Percentiles rank a stretch among this genome's conserved stretches.
These are phyloP conservation scores for Ia io DNA, from an alignment of 2,113 vertebrate species.

Conservation along the genomic window DNA sequence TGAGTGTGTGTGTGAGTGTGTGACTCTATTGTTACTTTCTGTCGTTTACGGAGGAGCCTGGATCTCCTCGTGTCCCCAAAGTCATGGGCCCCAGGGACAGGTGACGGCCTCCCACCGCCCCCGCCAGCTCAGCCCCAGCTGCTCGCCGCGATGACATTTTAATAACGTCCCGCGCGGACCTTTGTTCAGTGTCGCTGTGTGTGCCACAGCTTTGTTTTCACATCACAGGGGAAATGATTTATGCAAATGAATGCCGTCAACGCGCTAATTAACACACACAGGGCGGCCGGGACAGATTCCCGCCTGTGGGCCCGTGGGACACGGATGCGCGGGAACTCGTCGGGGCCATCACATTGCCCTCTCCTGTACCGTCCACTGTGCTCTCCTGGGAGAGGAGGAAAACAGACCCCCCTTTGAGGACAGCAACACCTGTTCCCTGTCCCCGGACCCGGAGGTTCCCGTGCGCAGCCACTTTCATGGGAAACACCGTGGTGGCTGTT, in stretches of 20 bases:
- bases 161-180: conserved; percentile 75
- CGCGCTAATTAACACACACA: conserved; percentile 58
- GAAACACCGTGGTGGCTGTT: neutral
- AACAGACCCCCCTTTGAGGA: neutral
- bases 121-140: conserved; percentile 68
- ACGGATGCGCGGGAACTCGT: conserved; percentile 8
- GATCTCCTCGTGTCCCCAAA: conserved; percentile 64
- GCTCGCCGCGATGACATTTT: conserved; percentile 74
- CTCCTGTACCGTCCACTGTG: conserved; percentile 14
- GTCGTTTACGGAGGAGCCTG: conserved; percentile 63
- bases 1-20: too few species aligned
- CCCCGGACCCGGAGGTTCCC: neutral
- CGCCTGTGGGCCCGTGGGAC: neutral
- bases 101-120: conserved; percentile 66
- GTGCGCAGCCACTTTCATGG: neutral
- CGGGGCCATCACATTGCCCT: conserved; percentile 23
- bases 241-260: conserved; percentile 66
- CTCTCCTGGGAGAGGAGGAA: neutral
- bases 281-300: conserved; percentile 12
- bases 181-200: conserved; percentile 70
- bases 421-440: neutral
- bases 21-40: conserved; percentile 57
- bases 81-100: conserved; percentile 45
- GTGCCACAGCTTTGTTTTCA: conserved; percentile 69
- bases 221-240: conserved; percentile 67